Conservation (phyloP, 2,113 vertebrate genomes). For the Numenius arquata region DNA sequence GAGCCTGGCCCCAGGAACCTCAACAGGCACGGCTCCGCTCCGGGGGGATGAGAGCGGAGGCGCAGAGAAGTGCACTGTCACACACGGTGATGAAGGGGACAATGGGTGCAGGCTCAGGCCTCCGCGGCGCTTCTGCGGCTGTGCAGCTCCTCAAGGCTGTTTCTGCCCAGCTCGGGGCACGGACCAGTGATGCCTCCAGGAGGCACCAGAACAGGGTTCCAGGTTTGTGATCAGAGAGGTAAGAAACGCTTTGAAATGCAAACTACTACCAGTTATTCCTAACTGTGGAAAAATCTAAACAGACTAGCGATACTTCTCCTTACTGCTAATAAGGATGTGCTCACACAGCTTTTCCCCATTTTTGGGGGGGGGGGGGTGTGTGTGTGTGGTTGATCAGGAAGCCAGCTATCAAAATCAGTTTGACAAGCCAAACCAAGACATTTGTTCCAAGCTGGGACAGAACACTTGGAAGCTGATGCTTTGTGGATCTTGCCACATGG, state of each 20-base stretch:
- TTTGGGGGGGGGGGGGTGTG: neutral
- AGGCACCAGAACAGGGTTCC: neutral
- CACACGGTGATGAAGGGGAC: neutral
- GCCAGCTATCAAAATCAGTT: neutral
- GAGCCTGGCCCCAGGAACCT: neutral
- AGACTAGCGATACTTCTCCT: neutral
- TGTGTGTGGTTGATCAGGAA: neutral
- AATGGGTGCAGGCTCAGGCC: neutral
- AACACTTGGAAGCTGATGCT: neutral
- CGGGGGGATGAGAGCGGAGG: neutral
- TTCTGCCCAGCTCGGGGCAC: neutral
- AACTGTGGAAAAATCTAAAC: neutral
- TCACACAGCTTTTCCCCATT: neutral
- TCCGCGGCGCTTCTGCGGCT: neutral
- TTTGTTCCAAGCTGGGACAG: neutral
- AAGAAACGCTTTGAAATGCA: neutral
- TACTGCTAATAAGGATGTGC: neutral
- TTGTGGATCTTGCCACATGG: neutral
- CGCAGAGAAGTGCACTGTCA: neutral
- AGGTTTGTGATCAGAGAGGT: neutral
- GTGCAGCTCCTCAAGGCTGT: neutral
- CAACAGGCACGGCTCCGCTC: neutral
- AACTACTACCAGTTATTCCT: neutral
- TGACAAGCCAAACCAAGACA: constrained; percentile 1
- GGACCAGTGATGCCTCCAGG: neutral